Conservation (phyloP, 2,113 vertebrate species). For the Haemorhous mexicanus region DNA sequence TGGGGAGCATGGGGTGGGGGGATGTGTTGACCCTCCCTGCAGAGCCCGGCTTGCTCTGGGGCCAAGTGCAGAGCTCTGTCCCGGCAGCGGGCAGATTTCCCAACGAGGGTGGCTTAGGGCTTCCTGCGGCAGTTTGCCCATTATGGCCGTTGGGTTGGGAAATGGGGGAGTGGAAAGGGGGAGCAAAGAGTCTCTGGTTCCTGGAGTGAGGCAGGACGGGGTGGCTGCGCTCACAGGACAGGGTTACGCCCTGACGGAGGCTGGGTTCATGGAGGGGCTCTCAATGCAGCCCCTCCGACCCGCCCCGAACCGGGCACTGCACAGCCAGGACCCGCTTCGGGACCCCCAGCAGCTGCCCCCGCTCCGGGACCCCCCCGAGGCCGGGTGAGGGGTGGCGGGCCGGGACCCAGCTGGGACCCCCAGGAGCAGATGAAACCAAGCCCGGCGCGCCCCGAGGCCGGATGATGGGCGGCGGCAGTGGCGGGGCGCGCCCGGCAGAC, state of each 20-base stretch:
- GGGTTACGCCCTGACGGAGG: not conserved
- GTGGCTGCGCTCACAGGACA: not conserved
- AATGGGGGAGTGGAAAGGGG: not conserved
- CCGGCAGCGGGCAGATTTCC: not conserved
- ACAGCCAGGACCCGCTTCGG: not conserved
- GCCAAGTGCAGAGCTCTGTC: accelerated
- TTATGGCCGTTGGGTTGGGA: not conserved
- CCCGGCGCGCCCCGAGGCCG: not conserved
- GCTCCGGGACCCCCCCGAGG: not conserved
- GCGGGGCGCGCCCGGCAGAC: constrained; percentile 42
- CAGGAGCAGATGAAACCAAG: not conserved
- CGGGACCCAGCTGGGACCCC: not conserved
- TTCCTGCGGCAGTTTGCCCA: constrained; percentile 56
- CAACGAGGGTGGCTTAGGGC: not conserved
- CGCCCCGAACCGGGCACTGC: not conserved
- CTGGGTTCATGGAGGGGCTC: not conserved
- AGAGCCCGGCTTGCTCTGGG: accelerated
- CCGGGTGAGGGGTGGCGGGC: not conserved
- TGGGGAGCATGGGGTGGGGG: accelerated
- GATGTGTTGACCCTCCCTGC: not conserved
- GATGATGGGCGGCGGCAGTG: constrained; percentile 26
- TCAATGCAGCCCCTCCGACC: not conserved
- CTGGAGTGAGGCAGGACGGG: not conserved
- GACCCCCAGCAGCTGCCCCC: not conserved
- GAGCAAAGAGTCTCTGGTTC: not conserved